Evolutionary conservation across 1,140 invertebrate species (phyloP).

Genomic region (Cotesia chilonis): DNA sequence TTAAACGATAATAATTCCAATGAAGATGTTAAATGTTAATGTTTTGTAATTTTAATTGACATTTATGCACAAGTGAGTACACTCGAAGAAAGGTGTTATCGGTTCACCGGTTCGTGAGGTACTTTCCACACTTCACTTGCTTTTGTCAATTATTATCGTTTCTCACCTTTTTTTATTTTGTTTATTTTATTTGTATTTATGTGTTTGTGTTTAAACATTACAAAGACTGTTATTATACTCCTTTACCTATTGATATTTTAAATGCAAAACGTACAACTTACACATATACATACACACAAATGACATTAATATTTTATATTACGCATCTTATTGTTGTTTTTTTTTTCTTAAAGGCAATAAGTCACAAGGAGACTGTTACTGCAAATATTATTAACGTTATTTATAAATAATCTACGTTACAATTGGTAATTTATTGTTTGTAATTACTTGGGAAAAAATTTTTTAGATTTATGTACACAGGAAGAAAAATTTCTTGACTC

Average conservation of each 20-base stretch:
- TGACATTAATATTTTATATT: background rate
- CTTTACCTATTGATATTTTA: background rate
- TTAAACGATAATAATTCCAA: too few species aligned
- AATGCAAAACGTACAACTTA: background rate
- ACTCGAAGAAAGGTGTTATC: slow-evolving; percentile 44
- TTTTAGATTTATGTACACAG: too few species aligned
- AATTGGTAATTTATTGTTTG: too few species aligned
- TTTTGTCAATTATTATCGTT: slow-evolving; percentile 59
- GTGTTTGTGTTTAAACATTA: slow-evolving; percentile 28
- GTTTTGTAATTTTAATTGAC: background rate
- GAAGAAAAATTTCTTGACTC: too few species aligned
- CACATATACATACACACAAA: background rate
- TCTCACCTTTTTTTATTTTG: slow-evolving; percentile 44
- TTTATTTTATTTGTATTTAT: slow-evolving; percentile 13
- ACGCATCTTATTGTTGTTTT: background rate
- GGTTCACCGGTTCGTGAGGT: slow-evolving; percentile 45
- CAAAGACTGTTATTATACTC: slow-evolving; percentile 15
- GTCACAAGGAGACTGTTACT: background rate
- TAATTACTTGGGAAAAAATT: too few species aligned
- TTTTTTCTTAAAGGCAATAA: background rate
- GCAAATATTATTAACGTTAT: background rate
- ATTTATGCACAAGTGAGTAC: too few species aligned
- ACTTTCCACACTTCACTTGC: slow-evolving; percentile 41
- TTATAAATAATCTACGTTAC: background rate
- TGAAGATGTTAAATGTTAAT: background rate